These are phyloP conservation scores for Alosa sapidissima DNA, from an alignment of 2,797 vertebrate species.

Conservation along the genomic window DNA sequence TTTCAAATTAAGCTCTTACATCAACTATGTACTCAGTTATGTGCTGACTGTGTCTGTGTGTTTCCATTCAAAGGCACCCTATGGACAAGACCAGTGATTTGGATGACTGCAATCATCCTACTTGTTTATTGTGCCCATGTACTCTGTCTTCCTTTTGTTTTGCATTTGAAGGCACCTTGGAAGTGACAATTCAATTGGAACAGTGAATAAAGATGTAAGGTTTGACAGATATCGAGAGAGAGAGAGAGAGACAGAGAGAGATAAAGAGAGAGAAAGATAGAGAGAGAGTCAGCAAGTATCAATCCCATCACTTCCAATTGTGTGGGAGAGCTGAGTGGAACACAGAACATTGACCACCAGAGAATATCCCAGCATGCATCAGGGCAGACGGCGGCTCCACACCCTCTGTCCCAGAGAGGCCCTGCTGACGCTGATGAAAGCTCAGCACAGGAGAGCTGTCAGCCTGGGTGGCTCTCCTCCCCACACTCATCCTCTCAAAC, in stretches of 20 bases:
- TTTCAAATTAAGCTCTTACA: neutral
- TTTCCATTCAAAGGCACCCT: neutral
- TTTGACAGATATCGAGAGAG: neutral
- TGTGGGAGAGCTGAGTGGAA: neutral
- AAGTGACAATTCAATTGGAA: neutral
- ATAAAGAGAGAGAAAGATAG: neutral
- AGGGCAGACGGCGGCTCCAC: neutral
- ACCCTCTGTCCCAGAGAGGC: neutral
- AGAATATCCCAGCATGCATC: neutral
- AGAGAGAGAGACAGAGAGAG: neutral
- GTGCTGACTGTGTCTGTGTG: neutral
- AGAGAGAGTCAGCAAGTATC: neutral
- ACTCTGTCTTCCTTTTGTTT: neutral
- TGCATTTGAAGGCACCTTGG: neutral
- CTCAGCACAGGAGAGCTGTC: neutral
- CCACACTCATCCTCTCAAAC: neutral
- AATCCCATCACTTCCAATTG: neutral
- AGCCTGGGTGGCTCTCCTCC: neutral
- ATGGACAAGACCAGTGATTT: neutral
- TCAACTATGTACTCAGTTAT: neutral
- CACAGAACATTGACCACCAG: neutral
- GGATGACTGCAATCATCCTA: neutral
- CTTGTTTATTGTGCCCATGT: neutral
- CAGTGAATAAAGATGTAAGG: neutral
- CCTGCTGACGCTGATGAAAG: neutral